Percentiles rank a stretch among this genome's conserved stretches.
phyloP scores from a whole-genome alignment of 2,888 invertebrate genomes.

The Apodemia mormo region DNA sequence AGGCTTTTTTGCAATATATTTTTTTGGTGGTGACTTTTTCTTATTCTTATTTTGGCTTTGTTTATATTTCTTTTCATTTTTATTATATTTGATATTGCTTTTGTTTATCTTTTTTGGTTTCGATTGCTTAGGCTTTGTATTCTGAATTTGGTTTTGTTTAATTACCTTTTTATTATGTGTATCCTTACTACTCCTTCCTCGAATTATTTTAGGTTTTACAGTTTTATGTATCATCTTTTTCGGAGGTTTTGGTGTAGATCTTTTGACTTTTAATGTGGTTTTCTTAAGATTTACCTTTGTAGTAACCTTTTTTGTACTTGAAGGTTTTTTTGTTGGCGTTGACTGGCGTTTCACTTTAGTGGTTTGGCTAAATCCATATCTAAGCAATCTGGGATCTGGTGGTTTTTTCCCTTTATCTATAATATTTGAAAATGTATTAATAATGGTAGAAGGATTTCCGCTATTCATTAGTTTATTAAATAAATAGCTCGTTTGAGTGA shows the following conservation, averaged over 20 bases:
- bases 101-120: constrained; percentile 1
- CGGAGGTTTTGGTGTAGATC: neutral
- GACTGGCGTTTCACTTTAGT: neutral
- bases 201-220: neutral
- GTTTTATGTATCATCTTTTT: neutral
- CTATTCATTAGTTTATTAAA: neutral
- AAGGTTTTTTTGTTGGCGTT: constrained; percentile 19
- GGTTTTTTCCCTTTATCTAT: constrained; percentile 39
- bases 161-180: constrained; percentile 20
- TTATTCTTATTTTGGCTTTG: constrained; percentile 17
- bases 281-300: constrained; percentile 10
- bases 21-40: constrained; percentile 29
- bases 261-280: neutral
- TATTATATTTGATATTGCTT: neutral
- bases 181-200: constrained; percentile 15
- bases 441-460: neutral
- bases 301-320: constrained; percentile 13
- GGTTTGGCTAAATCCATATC: neutral
- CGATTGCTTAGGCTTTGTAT: neutral
- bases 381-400: neutral
- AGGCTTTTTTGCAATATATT: constrained; percentile 24
- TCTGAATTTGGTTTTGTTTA: constrained; percentile 18
- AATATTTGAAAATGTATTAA: constrained; percentile 9
- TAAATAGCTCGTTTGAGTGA: no score
- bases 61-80: constrained; percentile 11